A percentile compares a stretch with the other conserved stretches of the same genome.
Conservation (phyloP, 23 tunicate genomes). For the Corella eumyota region DNA sequence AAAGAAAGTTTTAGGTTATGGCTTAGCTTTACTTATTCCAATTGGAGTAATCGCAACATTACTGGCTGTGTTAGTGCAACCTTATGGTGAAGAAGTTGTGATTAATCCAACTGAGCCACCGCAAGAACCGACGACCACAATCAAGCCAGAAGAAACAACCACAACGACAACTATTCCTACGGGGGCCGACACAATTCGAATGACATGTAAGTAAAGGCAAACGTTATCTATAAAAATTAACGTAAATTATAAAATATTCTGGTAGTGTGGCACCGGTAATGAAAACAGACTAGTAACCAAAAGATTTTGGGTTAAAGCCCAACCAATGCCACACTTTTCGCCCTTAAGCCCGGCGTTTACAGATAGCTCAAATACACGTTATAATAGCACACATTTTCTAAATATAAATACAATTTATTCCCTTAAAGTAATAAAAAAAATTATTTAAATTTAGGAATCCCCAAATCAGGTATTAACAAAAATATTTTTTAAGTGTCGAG, state of each 20-base stretch:
- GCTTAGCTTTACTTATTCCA: constrained; percentile 6
- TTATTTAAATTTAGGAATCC: too few relatives aligned
- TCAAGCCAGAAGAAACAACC: background rate
- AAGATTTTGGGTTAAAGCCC: too few relatives aligned
- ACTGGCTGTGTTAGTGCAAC: constrained; percentile 17
- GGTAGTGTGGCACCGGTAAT: too few relatives aligned
- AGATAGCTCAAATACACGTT: too few relatives aligned
- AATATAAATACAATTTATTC: too few relatives aligned
- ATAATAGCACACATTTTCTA: too few relatives aligned
- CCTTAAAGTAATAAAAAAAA: too few relatives aligned
- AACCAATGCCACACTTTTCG: too few relatives aligned
- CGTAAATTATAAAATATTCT: too few relatives aligned
- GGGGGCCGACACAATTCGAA: background rate
- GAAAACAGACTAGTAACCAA: too few relatives aligned
- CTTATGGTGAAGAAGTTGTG: background rate
- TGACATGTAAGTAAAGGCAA: background rate
- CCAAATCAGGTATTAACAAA: background rate
- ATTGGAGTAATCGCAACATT: constrained; percentile 39
- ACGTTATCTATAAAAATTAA: too few relatives aligned
- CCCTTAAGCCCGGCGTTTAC: too few relatives aligned
- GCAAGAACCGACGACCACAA: background rate
- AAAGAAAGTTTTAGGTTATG: constrained; percentile 1
- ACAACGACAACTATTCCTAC: constrained; percentile 3
- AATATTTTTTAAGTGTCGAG: background rate
- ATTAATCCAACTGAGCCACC: background rate